Percentiles rank a stretch among this genome's conserved stretches.
These are phyloP conservation scores for Chaunax sp. DNA, from an alignment of 2,797 vertebrate species.

Conservation along the genomic window DNA sequence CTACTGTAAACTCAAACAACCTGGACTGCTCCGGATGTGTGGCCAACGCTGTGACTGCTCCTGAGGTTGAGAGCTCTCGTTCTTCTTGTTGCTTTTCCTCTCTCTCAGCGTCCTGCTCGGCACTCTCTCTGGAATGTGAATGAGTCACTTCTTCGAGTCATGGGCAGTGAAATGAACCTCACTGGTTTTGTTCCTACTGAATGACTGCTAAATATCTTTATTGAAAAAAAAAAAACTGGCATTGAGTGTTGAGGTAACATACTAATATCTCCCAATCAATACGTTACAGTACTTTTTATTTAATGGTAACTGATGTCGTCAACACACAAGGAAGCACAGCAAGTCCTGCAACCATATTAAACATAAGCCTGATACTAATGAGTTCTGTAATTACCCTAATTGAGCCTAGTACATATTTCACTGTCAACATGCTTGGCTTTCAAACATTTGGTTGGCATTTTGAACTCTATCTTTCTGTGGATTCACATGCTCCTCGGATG, in stretches of 20 bases:
- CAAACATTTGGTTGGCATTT: background rate
- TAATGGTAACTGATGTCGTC: background rate
- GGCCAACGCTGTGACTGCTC: constrained; percentile 50
- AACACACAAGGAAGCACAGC: background rate
- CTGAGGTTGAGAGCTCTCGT: constrained; percentile 51
- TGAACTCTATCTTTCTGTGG: background rate
- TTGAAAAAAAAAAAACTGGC: background rate
- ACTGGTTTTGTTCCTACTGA: constrained; percentile 40
- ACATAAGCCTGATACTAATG: constrained; percentile 5
- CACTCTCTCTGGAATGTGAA: constrained; percentile 71
- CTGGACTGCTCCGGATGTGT: constrained; percentile 75
- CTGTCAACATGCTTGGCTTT: constrained; percentile 6
- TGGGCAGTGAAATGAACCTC: constrained; percentile 60
- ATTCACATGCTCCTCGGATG: too few relatives aligned
- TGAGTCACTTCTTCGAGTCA: constrained; percentile 70
- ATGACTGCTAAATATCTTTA: background rate
- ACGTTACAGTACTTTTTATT: background rate
- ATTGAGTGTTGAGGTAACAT: too few relatives aligned
- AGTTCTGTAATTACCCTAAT: constrained; percentile 10
- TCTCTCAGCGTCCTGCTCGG: constrained; percentile 62
- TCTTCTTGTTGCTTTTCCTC: constrained; percentile 45
- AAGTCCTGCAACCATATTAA: background rate
- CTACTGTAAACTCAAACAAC: constrained; percentile 64
- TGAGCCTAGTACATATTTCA: constrained; percentile 15
- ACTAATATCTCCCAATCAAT: background rate